Base-by-base conservation (phyloP, 2,797 vertebrate genomes). In the Anomalospiza imberbis region DNA sequence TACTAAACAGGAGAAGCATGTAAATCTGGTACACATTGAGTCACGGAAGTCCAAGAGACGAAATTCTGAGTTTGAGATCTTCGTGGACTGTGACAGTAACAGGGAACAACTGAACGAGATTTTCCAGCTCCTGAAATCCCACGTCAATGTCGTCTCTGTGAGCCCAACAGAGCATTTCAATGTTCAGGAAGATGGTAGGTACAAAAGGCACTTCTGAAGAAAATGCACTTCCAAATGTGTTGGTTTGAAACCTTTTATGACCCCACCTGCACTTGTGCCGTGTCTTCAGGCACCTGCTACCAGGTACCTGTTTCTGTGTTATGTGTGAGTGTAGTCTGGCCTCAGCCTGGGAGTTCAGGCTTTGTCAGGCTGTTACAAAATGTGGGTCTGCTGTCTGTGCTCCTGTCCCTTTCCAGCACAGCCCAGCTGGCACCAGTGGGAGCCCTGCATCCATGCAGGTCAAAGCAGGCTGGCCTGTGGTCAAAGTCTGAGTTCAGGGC, bases 21-120 rank as follows among this genome's bases (percentile, higher is more conserved):
- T 99, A 73, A 99, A 99, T 93, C 98, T 99, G 72, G 97, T 99
- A 42, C 99, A 99, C 95, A 99, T 99, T 8, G 99, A 99, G 96
- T 99, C 99, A 87, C 98, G 99, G 62, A 99, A 99, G 96, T 99
- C 99, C 61, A 99, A 98, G 96, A 98, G 98, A 96, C 98, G 98
- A 93, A 99, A 98, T 98, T 99, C 99, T 4, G 99, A 99, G 97
- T 99, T 99, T 79, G 99, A 99, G 97, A 99, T 99, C 89, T 99
- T 99, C 53, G 98, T 99, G 96, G 99, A 99, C 96, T 99, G 99
- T 68, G 99, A 99, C 98, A 99, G 99, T 94, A 98, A 98, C 97
- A 98, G 99, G 60, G 99, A 99, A 93, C 99, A 99, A 92, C 96
- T 99, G 94, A 99, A 98, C 34, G 99, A 99, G 94, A 98, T 99